phyloP scores from a whole-genome alignment of 2,797 vertebrate genomes.

The Acrossocheilus fasciatus region DNA sequence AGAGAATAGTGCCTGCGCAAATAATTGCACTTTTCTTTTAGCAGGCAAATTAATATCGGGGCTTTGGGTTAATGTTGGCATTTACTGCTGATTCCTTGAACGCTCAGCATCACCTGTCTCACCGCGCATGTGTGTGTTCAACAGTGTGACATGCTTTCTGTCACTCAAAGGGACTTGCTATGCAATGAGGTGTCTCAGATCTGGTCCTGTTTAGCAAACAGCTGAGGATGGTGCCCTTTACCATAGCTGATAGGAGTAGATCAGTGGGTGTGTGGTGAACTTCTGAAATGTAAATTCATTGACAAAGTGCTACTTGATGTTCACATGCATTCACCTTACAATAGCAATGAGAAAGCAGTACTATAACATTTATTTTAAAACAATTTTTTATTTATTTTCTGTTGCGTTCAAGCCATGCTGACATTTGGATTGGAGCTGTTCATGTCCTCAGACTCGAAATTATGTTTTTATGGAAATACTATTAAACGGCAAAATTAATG shows the following conservation, averaged over 20 bases:
- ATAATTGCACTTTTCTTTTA: constrained; percentile 46
- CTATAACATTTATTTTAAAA: neutral
- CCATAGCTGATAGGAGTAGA: neutral
- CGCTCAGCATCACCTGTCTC: neutral
- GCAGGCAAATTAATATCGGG: constrained; percentile 37
- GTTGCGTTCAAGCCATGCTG: neutral
- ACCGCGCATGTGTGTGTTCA: neutral
- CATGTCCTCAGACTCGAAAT: neutral
- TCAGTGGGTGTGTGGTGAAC: neutral
- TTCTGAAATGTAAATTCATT: neutral
- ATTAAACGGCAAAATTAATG: neutral
- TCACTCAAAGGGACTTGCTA: constrained; percentile 39
- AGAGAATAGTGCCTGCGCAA: constrained; percentile 38
- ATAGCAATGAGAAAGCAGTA: neutral
- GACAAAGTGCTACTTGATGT: constrained; percentile 2
- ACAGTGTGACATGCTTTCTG: constrained; percentile 2
- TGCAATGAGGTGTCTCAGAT: constrained; percentile 30
- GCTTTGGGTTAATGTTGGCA: constrained; percentile 53
- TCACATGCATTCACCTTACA: neutral
- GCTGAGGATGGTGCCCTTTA: constrained; percentile 28
- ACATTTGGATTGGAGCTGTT: neutral
- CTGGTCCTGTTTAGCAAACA: constrained; percentile 40
- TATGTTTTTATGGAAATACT: neutral
- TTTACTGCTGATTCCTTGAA: constrained; percentile 50
- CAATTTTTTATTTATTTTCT: neutral